These are phyloP conservation scores for Etheostoma perlongum DNA, from an alignment of 2,797 vertebrate species.

Conservation along the genomic window DNA sequence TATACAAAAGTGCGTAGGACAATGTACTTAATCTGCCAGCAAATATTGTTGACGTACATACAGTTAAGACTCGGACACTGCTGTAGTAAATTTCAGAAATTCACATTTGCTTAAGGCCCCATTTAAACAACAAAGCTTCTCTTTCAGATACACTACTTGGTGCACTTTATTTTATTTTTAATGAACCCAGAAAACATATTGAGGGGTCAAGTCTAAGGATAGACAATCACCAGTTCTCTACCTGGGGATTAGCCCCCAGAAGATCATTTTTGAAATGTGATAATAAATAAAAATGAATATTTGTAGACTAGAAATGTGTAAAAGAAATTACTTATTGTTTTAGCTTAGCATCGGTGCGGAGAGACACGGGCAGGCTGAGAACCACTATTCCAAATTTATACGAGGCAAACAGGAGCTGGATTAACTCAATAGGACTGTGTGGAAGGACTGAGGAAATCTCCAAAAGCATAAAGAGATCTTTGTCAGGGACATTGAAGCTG, in stretches of 20 bases:
- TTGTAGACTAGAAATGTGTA: neutral
- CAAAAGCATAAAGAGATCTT: conserved; percentile 67
- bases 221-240: conserved; percentile 19
- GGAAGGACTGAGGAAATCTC: conserved; percentile 46
- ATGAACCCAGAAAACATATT: conserved; percentile 32
- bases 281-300: too few relatives aligned
- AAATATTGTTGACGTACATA: conserved; percentile 41
- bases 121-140: conserved; percentile 59
- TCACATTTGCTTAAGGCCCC: conserved; percentile 73
- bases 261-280: conserved; percentile 21
- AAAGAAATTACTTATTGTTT: conserved; percentile 27
- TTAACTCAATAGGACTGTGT: conserved; percentile 45
- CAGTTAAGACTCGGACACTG: conserved; percentile 33
- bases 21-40: conserved; percentile 23
- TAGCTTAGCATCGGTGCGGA: conserved; percentile 5
- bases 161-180: conserved; percentile 32
- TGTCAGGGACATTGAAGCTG: conserved; percentile 49
- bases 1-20: conserved; percentile 33
- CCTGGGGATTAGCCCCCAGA: neutral
- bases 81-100: conserved; percentile 32
- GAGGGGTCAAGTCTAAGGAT: conserved; percentile 1
- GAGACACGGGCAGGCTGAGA: conserved; percentile 13
- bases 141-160: conserved; percentile 41
- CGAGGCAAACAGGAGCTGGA: conserved; percentile 45
- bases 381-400: conserved; percentile 21